A percentile compares a stretch with the other conserved stretches of the same genome.
These are phyloP conservation scores for Zaprionus tsacasi DNA, from an alignment of 1,140 invertebrate genomes.

Conservation along the genomic window DNA sequence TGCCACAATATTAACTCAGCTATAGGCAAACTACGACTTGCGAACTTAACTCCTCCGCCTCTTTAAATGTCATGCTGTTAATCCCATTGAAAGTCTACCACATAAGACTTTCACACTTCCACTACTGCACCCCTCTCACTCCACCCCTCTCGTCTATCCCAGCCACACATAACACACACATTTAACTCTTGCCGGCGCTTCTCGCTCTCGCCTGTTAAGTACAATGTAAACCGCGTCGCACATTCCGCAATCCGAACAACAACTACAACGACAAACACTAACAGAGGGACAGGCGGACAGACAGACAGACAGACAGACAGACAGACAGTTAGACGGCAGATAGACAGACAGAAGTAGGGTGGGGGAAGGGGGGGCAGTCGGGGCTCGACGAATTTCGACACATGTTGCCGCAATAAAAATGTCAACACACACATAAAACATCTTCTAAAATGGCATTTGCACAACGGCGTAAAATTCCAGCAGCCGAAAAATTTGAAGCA, in stretches of 20 bases:
- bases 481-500: slow-evolving; percentile 77
- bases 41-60: neutral
- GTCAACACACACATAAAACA: slow-evolving; percentile 82
- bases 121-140: no score
- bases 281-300: slow-evolving; percentile 18
- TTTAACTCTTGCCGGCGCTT: slow-evolving; percentile 63
- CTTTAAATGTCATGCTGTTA: slow-evolving; percentile 40
- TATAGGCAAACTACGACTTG: slow-evolving; percentile 5
- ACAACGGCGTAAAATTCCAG: slow-evolving; percentile 57
- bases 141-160: neutral
- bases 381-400: slow-evolving; percentile 61
- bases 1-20: slow-evolving; percentile 6
- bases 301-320: slow-evolving; percentile 17
- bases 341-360: slow-evolving; percentile 7
- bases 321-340: neutral
- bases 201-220: slow-evolving; percentile 50
- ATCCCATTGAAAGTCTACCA: slow-evolving; percentile 25
- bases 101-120: neutral
- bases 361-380: neutral
- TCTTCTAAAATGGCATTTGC: slow-evolving; percentile 81
- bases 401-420: slow-evolving; percentile 82
- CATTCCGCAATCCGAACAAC: slow-evolving; percentile 58
- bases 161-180: slow-evolving; percentile 22
- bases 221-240: slow-evolving; percentile 73
- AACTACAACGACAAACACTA: slow-evolving; percentile 31